Evolutionary conservation across 2,888 invertebrate species (phyloP), one percentile per base, ranked within the genome.

Genomic region (Gymnocheta viridis): DNA sequence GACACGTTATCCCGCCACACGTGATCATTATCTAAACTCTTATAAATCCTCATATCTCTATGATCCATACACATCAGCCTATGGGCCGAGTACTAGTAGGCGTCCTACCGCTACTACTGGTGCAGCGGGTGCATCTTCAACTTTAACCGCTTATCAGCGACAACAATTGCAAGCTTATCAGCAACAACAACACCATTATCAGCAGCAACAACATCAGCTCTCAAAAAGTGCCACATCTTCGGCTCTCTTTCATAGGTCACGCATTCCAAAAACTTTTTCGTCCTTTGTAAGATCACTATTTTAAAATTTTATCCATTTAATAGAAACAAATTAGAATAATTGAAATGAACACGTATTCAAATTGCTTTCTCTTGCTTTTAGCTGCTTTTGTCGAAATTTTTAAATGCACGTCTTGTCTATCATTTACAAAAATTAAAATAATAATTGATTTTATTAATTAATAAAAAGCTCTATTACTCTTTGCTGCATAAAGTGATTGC

Each of bases 161-260:
- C 89, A 87, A 69, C 85, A 87, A 83, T 82, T 88, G 85, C 88
- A 88, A 87, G 88, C 87, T 79, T 88, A 88, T 38, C 88, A 88
- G 51, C 89, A 88, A 54, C 88, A 87, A 54, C 88, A 87, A 62
- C 87, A 87, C 29, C 56, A 85, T 54, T 87, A 85, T 79, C 88
- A 82, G 70, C 62, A 44, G 32, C 87, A 86, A 77, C 87, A 86
- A 81, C 87, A 86, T 64, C 85, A 88, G 88, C 87, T 92, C 85
- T 87, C 91, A 35, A 92, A 90, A 87, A 91, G 91, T 85, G 90
- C 91, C 85, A 90, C 91, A 66, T 90, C 94, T 92, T 89, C 94
- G 91, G 90, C 92, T 90, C 92, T 93, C 93, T 91, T 93, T 92
- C 89, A 91, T 88, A 91, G 91, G 89, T 92, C 92, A 88, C 92